Conservation (phyloP, 2,113 vertebrate species). For the Panurus biarmicus region DNA sequence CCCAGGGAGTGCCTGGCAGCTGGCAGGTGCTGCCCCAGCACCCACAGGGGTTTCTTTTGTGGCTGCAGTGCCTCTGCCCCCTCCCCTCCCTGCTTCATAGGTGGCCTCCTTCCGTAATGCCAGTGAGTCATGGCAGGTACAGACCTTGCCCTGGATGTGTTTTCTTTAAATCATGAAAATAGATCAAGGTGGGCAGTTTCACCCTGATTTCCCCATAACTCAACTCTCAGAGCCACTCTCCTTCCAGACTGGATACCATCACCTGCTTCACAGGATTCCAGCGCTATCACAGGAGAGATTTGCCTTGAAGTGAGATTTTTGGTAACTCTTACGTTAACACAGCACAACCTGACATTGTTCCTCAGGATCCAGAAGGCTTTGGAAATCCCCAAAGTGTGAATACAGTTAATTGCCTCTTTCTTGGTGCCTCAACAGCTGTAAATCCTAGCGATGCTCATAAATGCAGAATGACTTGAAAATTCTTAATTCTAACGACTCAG, state of each 20-base stretch:
- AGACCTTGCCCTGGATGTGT: neutral
- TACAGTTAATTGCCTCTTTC: neutral
- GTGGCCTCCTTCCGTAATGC: neutral
- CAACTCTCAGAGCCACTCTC: neutral
- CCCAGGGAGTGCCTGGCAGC: neutral
- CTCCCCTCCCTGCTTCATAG: neutral
- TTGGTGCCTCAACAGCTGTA: neutral
- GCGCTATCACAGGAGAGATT: neutral
- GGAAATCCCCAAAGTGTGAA: neutral
- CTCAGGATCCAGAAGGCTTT: neutral
- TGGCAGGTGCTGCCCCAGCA: neutral
- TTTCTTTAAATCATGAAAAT: neutral
- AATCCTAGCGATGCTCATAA: neutral
- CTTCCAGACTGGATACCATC: neutral
- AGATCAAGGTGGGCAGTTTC: neutral
- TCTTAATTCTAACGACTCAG: neutral
- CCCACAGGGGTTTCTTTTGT: accelerated
- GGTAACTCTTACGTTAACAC: neutral
- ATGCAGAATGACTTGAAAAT: neutral
- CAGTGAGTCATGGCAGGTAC: neutral
- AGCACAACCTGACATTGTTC: neutral
- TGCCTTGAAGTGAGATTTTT: neutral
- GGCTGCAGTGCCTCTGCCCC: neutral
- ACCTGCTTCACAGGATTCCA: neutral
- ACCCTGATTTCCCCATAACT: neutral